Evolutionary conservation across 2,888 invertebrate genomes (phyloP), one percentile per base, ranked within the genome.

Genomic region (Meloe dianella): DNA sequence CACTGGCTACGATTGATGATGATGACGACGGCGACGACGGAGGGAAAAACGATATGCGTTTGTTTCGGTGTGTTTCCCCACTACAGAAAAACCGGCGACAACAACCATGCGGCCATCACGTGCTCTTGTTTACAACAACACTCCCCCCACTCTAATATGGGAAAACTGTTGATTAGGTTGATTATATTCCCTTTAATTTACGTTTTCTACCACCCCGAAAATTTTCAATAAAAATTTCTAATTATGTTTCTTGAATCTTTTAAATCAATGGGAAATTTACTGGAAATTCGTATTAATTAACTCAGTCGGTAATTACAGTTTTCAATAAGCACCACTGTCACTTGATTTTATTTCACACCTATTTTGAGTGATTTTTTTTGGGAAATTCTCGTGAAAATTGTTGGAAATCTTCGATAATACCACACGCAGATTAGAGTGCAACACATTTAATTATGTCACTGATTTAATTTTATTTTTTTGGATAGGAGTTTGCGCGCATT

Each of bases 91-190:
- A 69, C 75, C 67, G 69, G 57, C 65, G 61, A 38, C 63, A 59
- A 38, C 66, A 66, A 73, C 74, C 82, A 82, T 81, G 83, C 81
- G 76, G 75, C 71, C 72, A 78, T 83, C 83, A 83, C 83, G 82
- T 83, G 83, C 74, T 75, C 70, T 78, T 81, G 79, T 83, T 82
- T 78, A 81, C 79, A 71, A 38, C n/a, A n/a, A n/a, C n/a, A n/a
- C n/a, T n/a, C n/a, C 61, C n/a, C 2, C 38, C 5, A n/a, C 72
- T 74, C 71, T 12, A 12, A 10, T 0, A 12, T n/a, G n/a, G n/a
- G n/a, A n/a, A n/a, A n/a, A n/a, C n/a, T n/a, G n/a, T n/a, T n/a
- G n/a, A n/a, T n/a, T n/a, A n/a, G n/a, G n/a, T n/a, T n/a, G n/a
- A n/a, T n/a, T n/a, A n/a, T n/a, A n/a, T n/a, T n/a, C n/a, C n/a